Percentiles rank a stretch among this genome's conserved stretches.
phyloP scores from a whole-genome alignment of 2,888 invertebrate genomes.

The Netelia melanura region DNA sequence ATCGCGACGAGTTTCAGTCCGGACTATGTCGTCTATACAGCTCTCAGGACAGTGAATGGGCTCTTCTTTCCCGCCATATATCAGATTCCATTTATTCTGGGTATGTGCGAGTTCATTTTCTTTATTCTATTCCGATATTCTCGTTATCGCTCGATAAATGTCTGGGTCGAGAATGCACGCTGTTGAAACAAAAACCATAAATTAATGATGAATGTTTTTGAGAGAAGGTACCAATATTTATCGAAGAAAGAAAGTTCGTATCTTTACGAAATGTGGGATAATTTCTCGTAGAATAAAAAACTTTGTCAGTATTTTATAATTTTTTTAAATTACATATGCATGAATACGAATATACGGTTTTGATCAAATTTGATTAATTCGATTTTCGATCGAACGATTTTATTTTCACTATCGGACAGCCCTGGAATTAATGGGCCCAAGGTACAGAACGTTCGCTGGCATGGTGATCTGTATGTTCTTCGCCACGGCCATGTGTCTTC shows the following conservation, averaged over 20 bases:
- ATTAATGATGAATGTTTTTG: background rate
- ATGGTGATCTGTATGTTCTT: slow-evolving; percentile 89
- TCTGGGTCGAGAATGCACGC: background rate
- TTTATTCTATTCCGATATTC: background rate
- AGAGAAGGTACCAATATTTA: background rate
- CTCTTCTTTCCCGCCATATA: slow-evolving; percentile 89
- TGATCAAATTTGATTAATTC: too few relatives aligned
- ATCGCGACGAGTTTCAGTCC: slow-evolving; percentile 88
- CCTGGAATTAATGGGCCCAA: slow-evolving; percentile 89
- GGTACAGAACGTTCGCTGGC: slow-evolving; percentile 88
- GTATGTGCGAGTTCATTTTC: slow-evolving; percentile 78
- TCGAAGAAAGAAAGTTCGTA: background rate
- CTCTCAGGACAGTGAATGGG: slow-evolving; percentile 87
- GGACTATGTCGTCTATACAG: slow-evolving; percentile 87
- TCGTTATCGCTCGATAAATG: background rate
- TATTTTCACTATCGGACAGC: slow-evolving; percentile 77
- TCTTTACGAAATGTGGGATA: too few relatives aligned
- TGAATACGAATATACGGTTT: too few relatives aligned
- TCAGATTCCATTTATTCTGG: slow-evolving; percentile 89
- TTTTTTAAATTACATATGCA: too few relatives aligned
- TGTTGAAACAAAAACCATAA: background rate
- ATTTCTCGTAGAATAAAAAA: too few relatives aligned
- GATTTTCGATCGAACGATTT: background rate
- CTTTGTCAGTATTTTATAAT: too few relatives aligned
- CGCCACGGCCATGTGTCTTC: slow-evolving; percentile 88